A percentile compares a stretch with the other conserved stretches of the same genome.
Conservation (phyloP, 2,113 vertebrate genomes). For the Tetrao urogallus region DNA sequence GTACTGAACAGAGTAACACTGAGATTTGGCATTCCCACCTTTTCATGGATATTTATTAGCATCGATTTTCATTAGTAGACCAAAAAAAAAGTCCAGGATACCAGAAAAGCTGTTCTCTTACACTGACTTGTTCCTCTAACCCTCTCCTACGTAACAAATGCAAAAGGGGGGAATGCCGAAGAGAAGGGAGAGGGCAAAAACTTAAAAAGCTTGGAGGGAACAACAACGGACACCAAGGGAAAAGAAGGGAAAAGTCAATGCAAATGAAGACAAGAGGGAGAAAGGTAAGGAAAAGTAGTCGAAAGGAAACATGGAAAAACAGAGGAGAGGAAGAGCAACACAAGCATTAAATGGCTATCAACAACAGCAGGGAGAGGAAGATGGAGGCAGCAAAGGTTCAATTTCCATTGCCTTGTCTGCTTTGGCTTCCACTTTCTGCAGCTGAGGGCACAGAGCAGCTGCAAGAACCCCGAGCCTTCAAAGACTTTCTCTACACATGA, state of each 20-base stretch:
- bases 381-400: no score
- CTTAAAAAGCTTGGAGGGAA: neutral
- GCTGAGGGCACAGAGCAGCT: fast-evolving
- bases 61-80: neutral
- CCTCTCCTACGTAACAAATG: neutral
- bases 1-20: neutral
- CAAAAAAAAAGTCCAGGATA: neutral
- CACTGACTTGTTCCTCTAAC: neutral
- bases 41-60: neutral
- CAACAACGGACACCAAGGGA: neutral
- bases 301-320: neutral
- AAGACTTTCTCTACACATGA: neutral
- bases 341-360: neutral
- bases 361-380: neutral
- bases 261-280: neutral
- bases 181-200: neutral
- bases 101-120: neutral
- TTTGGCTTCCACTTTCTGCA: neutral
- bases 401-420: neutral
- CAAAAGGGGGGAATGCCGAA: neutral
- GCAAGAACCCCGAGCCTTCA: neutral
- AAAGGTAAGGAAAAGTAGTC: neutral
- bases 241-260: neutral
- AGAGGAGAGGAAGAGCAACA: neutral
- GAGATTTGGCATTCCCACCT: neutral